These are phyloP conservation scores for Thalassarche chlororhynchos DNA, from an alignment of 2,113 vertebrate species.

Conservation along the genomic window DNA sequence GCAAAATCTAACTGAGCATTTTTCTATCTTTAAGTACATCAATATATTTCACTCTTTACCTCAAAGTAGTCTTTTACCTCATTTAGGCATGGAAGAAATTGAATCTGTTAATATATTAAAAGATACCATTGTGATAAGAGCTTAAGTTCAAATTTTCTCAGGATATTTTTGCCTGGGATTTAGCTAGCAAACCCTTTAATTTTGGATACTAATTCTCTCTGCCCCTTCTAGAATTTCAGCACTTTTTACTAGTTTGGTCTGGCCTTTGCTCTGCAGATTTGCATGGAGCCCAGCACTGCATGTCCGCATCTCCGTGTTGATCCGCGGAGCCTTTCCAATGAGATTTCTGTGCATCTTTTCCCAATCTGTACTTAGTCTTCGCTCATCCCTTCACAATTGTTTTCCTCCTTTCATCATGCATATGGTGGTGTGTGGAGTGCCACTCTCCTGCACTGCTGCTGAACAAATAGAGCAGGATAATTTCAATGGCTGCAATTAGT, in stretches of 20 bases:
- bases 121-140: neutral
- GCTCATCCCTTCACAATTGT: neutral
- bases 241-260: neutral
- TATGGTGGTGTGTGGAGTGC: neutral
- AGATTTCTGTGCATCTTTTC: neutral
- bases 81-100: neutral
- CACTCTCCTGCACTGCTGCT: neutral
- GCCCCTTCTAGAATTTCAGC: neutral
- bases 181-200: neutral
- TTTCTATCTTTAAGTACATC: neutral
- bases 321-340: fast-evolving
- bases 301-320: neutral
- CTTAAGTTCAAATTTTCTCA: neutral
- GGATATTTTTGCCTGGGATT: neutral
- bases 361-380: neutral
- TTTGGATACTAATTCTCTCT: neutral
- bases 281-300: neutral
- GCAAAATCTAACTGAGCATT: neutral
- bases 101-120: neutral
- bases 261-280: neutral
- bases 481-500: slow-evolving; percentile 6
- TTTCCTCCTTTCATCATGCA: neutral
- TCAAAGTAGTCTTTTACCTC: neutral
- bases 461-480: neutral
- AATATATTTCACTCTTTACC: neutral